Evolutionary conservation across 2,113 vertebrate species (phyloP), one percentile per base, ranked within the genome.

Genomic region (Ariopsis seemanni): DNA sequence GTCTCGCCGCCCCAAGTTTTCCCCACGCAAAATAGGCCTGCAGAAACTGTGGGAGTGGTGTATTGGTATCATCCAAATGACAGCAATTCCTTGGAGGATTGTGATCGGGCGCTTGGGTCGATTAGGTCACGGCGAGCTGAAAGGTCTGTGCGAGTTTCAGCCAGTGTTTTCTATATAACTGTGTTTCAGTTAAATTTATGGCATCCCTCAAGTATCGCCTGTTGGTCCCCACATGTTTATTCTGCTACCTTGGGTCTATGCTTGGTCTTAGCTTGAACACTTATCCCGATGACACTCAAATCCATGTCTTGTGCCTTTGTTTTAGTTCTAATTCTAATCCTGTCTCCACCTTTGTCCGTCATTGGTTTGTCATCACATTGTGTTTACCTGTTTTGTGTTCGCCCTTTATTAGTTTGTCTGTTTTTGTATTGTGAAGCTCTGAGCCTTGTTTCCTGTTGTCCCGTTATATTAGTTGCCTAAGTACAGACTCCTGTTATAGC

Each of bases 31-130:
- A 92, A 97, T 97, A 5, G 98, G 98, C 63, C 94, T 99, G 62
- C 97, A 99, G 93, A 99, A 99, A 92, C 90, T 99, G 0, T 99
- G 97, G 98, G 97, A 99, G 11, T 99, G 97, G 98, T 99, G 97
- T 83, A 89, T 99, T 0, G 97, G 97, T 1, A 95, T 99, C 67
- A 97, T 99, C 15, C 98, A 99, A 92, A 99, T 98, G 97, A 99
- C 98, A 0, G 97, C 98, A 0, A 91, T 98, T 86, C 97, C 97
- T 0, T 99, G 98, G 98, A 98, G 98, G 95, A 97, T 99, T 50
- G 98, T 99, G 10, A 99, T 99, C 5, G 98, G 98, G 20, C 96
- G 97, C 55, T 95, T 99, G n/a, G 98, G 98, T 72, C 94, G 98
- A 65, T 94, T 99, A 1, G 98, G 98, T 84, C 97, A 99, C 0